A percentile compares a stretch with the other conserved stretches of the same genome.
These are phyloP conservation scores for Himalopsyche japonica DNA, from an alignment of 2,888 invertebrate genomes.

Conservation along the genomic window DNA sequence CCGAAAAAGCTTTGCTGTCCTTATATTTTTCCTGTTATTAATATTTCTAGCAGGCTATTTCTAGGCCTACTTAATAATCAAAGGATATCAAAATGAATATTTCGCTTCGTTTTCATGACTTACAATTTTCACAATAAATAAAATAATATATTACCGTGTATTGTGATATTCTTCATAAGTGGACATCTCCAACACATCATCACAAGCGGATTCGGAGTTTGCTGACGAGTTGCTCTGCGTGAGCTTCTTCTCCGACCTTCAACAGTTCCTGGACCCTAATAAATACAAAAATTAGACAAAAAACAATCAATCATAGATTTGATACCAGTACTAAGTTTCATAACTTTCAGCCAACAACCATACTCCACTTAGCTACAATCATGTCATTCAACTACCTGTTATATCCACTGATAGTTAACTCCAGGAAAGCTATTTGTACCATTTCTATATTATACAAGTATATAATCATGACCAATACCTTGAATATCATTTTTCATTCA, in stretches of 20 bases:
- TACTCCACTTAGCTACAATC: not conserved
- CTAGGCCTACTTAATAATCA: no score
- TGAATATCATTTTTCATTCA: no score
- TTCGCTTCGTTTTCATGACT: not conserved
- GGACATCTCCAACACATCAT: slow-evolving; percentile 55
- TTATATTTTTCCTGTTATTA: no score
- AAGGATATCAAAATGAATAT: not conserved
- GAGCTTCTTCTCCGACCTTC: slow-evolving; percentile 42
- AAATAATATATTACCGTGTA: slow-evolving; percentile 50
- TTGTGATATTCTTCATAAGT: slow-evolving; percentile 48
- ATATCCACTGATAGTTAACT: not conserved
- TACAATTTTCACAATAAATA: not conserved
- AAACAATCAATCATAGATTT: no score
- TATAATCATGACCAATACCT: no score
- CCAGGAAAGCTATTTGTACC: no score
- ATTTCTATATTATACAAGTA: no score
- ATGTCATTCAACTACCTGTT: not conserved
- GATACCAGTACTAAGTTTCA: no score
- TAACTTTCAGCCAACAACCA: no score
- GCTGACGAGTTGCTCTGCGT: slow-evolving; percentile 35
- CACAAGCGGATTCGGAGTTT: slow-evolving; percentile 50
- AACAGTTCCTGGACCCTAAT: not conserved
- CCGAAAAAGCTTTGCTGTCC: no score
- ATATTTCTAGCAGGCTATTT: no score
- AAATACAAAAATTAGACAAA: no score